Base-by-base conservation (phyloP, 2,888 invertebrate genomes). In the Loripinus fragilis region DNA sequence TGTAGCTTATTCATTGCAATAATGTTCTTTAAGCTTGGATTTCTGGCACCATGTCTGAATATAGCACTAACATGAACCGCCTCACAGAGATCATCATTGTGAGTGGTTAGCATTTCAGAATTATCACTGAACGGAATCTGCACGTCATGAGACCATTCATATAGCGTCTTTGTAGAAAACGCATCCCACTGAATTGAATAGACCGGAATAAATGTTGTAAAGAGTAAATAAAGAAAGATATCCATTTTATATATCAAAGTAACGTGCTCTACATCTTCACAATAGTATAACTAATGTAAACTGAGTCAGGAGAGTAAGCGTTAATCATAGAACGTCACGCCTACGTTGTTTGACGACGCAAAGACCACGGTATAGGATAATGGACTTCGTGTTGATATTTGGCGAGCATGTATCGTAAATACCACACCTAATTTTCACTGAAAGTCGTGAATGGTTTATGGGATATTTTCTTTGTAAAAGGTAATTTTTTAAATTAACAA, bases 91-190 rank as follows among this genome's bases (percentile, higher is more conserved):
- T 60, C 50, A 23, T 66, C 45, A 2, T 45, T 52, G 33, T 48
- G 25, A 8, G 15, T 20, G 12, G 69, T 38, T 28, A 50, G 35
- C 41, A 69, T 35, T 12, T 67, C 68, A 8, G 41, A 48, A 20
- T 38, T 30, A 33, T 60, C 60, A 7, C 38, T 17, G 15, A 41
- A n/a, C 15, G 60, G 71, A 17, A 0, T 28, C 15, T 25, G 23
- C 20, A 68, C 70, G 12, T 71, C 68, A 35, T 76, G 67, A 17
- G 80, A 60, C 83, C 83, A 83, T 20, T 72, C 45, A 33, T 83
- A 83, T 25, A 75, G 23, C 0, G 83, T 83, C 42, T 83, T 83
- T 7, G 76, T 68, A 17, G 78, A 55, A 50, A 83, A 83, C 20
- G 73, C 75, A 70, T 77, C 80, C 77, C 75, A 78, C 28, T 60